These are phyloP conservation scores for Synchiropus splendidus DNA, from an alignment of 2,113 vertebrate genomes.

Conservation along the genomic window DNA sequence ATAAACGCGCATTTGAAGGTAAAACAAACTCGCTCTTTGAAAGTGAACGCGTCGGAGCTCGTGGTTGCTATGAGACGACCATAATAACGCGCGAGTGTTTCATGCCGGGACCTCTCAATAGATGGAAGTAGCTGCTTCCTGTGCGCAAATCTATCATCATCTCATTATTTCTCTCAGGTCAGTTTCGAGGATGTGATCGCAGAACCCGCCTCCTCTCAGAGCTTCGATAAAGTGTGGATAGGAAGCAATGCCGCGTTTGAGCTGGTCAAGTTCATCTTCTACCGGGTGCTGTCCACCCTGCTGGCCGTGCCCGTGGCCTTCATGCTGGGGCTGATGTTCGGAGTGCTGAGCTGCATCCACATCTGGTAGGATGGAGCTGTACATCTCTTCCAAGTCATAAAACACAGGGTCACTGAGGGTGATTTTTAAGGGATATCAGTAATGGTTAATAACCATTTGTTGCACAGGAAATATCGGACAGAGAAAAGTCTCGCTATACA, in stretches of 20 bases:
- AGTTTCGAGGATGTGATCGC: slow-evolving; percentile 87
- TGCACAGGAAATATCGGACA: no score
- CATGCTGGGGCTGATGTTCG: slow-evolving; percentile 76
- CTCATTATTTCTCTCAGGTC: slow-evolving; percentile 60
- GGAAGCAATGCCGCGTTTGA: slow-evolving; percentile 88
- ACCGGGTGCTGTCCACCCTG: slow-evolving; percentile 79
- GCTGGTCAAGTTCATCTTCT: slow-evolving; percentile 78
- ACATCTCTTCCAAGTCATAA: not conserved
- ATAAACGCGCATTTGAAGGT: slow-evolving; percentile 83
- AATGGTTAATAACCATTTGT: no score
- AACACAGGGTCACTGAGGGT: no score
- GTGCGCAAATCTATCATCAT: not conserved
- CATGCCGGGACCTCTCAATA: no score
- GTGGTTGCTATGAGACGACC: no score
- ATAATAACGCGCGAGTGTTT: no score
- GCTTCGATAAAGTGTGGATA: slow-evolving; percentile 88
- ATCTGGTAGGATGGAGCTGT: slow-evolving; percentile 80
- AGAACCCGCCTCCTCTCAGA: slow-evolving; percentile 77
- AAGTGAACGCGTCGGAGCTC: no score
- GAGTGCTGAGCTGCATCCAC: slow-evolving; percentile 81
- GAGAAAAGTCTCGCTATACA: no score
- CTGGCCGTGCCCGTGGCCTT: slow-evolving; percentile 86
- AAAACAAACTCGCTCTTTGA: no score
- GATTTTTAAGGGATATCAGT: no score
- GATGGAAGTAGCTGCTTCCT: not conserved